These are phyloP conservation scores for Variabilichromis moorii DNA, from an alignment of 2,113 vertebrate genomes.

Conservation along the genomic window DNA sequence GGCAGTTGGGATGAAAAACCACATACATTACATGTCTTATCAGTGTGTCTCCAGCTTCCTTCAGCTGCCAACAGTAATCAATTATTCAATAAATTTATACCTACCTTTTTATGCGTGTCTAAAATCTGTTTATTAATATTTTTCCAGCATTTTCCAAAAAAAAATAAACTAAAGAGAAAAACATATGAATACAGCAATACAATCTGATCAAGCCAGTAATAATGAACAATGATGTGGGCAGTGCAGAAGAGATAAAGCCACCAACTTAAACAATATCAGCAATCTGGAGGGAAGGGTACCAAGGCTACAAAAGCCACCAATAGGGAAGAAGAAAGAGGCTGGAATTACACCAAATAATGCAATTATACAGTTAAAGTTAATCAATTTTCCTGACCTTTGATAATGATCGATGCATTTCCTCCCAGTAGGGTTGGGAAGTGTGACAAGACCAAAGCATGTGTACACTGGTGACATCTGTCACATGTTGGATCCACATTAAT, in stretches of 20 bases:
- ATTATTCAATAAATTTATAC: neutral
- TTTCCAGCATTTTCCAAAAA: neutral
- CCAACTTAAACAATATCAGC: neutral
- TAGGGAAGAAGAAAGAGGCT: neutral
- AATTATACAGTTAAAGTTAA: neutral
- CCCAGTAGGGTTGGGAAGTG: neutral
- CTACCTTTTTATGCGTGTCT: neutral
- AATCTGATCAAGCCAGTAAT: neutral
- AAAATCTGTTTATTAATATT: neutral
- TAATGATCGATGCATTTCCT: neutral
- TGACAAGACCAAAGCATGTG: neutral
- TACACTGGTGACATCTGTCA: neutral
- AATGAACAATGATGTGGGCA: neutral
- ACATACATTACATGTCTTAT: neutral
- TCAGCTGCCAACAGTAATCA: neutral
- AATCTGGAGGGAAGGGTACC: neutral
- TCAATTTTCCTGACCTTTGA: neutral
- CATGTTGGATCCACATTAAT: neutral
- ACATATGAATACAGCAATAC: neutral
- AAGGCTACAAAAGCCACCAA: neutral
- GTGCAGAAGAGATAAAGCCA: neutral
- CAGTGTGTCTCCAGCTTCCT: slow-evolving; percentile 33
- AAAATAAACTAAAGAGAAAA: neutral
- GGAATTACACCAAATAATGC: neutral
- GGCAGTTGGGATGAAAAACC: slow-evolving; percentile 24